Base-by-base conservation (phyloP, 1,140 invertebrate species). In the Lasioglossum baleicum region DNA sequence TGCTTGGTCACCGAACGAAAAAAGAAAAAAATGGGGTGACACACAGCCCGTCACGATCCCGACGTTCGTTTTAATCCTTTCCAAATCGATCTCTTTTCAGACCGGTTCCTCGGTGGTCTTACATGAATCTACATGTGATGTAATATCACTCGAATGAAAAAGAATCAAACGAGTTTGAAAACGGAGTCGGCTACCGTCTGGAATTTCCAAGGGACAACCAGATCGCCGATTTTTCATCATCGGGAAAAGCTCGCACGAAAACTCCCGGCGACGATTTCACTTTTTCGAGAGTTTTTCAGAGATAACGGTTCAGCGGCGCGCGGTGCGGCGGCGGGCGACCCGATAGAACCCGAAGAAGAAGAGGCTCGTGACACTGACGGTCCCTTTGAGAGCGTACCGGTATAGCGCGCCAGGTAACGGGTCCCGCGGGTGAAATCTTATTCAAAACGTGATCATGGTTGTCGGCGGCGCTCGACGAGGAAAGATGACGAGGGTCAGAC, bases 101-200 rank as follows among this genome's bases (percentile, higher is more conserved):
- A 86, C 84, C 85, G 84, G 84, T 87, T 87, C 69, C 63, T 61
- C 66, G 65, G 42, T 74, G 75, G 73, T 86, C 81, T 75, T 68
- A 42, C 83, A 83, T 76, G 69, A 85, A 83, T 86, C 67, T 77
- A 66, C 31, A 64, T 40, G 42, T 87, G 82, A 87, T 79, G 85
- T 86, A 87, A 87, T 73, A 86, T 67, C 48, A 64, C 74, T 53
- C 51, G 42, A 76, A 75, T 63, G 58, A 80, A 83, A 82, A 80
- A 53, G 13, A 48, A 48, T 48, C 84, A 74, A 64, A 77, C 60
- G 48, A 73, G 58, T 40, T 85, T 35, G 67, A 58, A 72, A 79
- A 85, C 42, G 48, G 26, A 70, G 51, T n/a, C 63, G 81, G 11
- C 13, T 48, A 40, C 26, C 22, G 35, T 20, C 11, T n/a, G 26